Conservation (phyloP, 2,888 invertebrate species). For the Lamproptera curius region DNA sequence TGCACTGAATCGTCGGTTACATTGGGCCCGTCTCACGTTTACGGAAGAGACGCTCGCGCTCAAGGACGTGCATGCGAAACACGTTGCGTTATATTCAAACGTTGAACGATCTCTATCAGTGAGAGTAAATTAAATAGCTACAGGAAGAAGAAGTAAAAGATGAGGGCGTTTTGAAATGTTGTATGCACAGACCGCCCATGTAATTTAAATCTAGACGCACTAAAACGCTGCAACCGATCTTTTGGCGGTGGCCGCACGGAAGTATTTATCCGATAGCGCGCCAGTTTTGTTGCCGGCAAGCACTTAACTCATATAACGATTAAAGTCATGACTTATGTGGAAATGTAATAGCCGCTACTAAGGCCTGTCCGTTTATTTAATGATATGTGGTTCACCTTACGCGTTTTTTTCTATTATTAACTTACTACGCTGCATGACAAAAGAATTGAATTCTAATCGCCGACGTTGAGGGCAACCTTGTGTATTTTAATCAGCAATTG, state of each 20-base stretch:
- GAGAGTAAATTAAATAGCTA: no score
- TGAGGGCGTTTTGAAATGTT: no score
- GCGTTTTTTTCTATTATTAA: slow-evolving; percentile 6
- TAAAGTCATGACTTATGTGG: slow-evolving; percentile 18
- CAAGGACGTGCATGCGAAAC: slow-evolving; percentile 15
- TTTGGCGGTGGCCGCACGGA: slow-evolving; percentile 64
- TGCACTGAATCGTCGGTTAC: slow-evolving; percentile 48
- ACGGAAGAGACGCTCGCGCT: slow-evolving; percentile 45
- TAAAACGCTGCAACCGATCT: slow-evolving; percentile 61
- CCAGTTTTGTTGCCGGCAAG: slow-evolving; percentile 11
- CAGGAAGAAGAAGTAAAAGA: no score
- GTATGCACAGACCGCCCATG: no score
- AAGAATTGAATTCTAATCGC: no score
- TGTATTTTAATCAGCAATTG: no score
- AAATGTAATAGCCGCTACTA: slow-evolving; percentile 13
- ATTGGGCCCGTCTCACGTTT: slow-evolving; percentile 51
- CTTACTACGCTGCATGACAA: no score
- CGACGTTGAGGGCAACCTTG: no score
- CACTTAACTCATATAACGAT: slow-evolving; percentile 15
- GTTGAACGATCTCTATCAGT: no score
- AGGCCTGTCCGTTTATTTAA: slow-evolving; percentile 9
- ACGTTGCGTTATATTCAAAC: slow-evolving; percentile 15
- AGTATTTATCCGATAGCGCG: slow-evolving; percentile 48
- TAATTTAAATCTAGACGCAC: slow-evolving; percentile 54
- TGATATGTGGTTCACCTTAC: slow-evolving; percentile 19